Evolutionary conservation across 2,888 invertebrate genomes (phyloP).

Genomic region (Caenorhabditis sp.): DNA sequence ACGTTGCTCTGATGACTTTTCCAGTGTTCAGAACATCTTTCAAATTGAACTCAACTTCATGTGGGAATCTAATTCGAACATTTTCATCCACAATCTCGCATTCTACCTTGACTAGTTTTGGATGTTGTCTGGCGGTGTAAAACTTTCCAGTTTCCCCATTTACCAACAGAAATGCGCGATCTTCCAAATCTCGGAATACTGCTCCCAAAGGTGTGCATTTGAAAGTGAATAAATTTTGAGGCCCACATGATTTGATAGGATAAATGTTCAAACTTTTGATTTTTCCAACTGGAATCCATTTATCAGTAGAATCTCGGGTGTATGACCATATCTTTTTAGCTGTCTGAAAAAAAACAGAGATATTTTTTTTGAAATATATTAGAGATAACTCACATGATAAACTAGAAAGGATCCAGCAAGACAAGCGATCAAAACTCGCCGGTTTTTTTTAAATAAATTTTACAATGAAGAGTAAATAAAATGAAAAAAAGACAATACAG

Average conservation of each 20-base stretch:
- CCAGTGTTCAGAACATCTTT: conserved; percentile 28
- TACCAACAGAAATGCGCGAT: conserved; percentile 42
- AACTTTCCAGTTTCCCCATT: conserved; percentile 45
- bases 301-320: conserved; percentile 3
- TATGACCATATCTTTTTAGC: conserved; percentile 21
- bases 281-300: conserved; percentile 50
- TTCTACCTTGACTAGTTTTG: conserved; percentile 32
- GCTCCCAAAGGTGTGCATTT: conserved; percentile 41
- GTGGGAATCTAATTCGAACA: conserved; percentile 18
- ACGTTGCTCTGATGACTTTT: conserved; percentile 30
- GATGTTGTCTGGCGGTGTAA: conserved; percentile 47
- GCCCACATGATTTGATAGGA: conserved; percentile 46
- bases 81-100: conserved; percentile 21
- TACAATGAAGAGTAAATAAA: no score
- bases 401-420: conserved; percentile 41
- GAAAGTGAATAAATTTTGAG: conserved; percentile 42
- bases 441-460: no score
- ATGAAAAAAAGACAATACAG: no score
- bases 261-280: conserved; percentile 47
- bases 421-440: conserved; percentile 39
- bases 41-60: conserved; percentile 19
- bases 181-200: conserved; percentile 30
- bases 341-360: conserved; percentile 2
- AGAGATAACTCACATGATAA: conserved; percentile 38
- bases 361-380: not conserved